Percentiles rank a stretch among this genome's conserved stretches.
phyloP scores from a whole-genome alignment of 1,140 invertebrate genomes.

The Dendrolimus kikuchii region DNA sequence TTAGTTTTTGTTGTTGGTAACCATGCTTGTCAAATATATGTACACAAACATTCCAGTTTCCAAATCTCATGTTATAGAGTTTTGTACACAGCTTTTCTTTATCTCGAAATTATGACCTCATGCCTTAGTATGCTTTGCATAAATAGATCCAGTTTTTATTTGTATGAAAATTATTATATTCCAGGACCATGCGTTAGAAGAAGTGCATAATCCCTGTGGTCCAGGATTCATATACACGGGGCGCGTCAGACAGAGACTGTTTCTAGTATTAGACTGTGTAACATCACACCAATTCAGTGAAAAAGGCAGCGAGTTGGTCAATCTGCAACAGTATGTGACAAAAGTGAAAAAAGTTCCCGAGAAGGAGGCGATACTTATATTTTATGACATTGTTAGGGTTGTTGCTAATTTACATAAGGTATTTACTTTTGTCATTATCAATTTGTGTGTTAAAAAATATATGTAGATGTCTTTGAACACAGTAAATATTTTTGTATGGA shows the following conservation, averaged over 20 bases:
- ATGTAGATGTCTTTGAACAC: no score
- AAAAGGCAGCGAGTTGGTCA: constrained; percentile 79
- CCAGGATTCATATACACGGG: constrained; percentile 76
- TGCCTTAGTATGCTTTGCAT: no score
- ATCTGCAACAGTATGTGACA: constrained; percentile 88
- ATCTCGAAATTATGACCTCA: no score
- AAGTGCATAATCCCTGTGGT: constrained; percentile 70
- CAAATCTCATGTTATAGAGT: no score
- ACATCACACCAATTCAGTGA: constrained; percentile 83
- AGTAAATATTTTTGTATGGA: no score
- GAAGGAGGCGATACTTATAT: constrained; percentile 83
- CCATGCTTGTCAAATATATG: no score
- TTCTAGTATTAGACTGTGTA: constrained; percentile 85
- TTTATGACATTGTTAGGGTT: constrained; percentile 83
- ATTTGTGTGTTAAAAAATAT: no score
- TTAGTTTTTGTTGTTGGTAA: no score
- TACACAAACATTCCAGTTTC: no score
- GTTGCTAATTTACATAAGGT: constrained; percentile 85
- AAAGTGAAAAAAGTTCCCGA: constrained; percentile 86
- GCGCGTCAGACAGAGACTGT: constrained; percentile 76
- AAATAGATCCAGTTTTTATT: not conserved
- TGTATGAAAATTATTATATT: constrained; percentile 10
- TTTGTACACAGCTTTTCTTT: no score
- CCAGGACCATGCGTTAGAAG: constrained; percentile 82
- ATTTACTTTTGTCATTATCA: constrained; percentile 11